These are phyloP conservation scores for Ambastaia sidthimunki DNA, from an alignment of 2,797 vertebrate species.

Conservation along the genomic window DNA sequence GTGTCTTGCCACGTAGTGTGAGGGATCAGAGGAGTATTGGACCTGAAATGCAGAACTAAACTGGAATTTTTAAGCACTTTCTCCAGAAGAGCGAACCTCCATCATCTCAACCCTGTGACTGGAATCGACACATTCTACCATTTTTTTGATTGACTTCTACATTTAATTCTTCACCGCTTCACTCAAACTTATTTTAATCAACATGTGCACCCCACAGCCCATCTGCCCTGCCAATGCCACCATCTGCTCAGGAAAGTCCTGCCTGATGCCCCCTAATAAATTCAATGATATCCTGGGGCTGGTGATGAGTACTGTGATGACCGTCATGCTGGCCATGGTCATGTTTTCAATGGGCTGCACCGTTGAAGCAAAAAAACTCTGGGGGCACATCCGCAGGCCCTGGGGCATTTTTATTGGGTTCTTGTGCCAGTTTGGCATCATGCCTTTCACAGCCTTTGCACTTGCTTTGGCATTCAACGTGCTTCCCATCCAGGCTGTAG, in stretches of 20 bases:
- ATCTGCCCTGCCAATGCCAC: constrained; percentile 77
- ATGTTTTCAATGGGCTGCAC: constrained; percentile 99
- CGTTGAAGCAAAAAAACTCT: constrained; percentile 84
- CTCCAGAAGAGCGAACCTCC: not conserved
- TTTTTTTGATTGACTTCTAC: not conserved
- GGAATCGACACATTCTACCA: not conserved
- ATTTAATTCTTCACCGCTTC: no score
- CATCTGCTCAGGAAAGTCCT: constrained; percentile 80
- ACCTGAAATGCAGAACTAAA: no score
- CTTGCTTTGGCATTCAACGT: constrained; percentile 82
- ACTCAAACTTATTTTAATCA: not conserved
- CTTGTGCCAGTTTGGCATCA: constrained; percentile 97
- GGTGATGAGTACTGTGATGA: constrained; percentile 83
- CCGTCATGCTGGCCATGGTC: constrained; percentile 88
- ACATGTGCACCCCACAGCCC: constrained; percentile 50
- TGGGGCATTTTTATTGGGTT: constrained; percentile 95
- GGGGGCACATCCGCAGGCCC: constrained; percentile 83
- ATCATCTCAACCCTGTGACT: not conserved
- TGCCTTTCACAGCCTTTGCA: constrained; percentile 91
- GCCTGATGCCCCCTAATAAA: constrained; percentile 70
- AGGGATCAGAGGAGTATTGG: not conserved
- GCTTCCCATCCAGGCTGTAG: constrained; percentile 88
- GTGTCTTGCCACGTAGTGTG: constrained; percentile 16
- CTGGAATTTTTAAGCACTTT: constrained; percentile 6
- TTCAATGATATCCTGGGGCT: constrained; percentile 76